Evolutionary conservation across 30 jellyfish, hydroid and myxozoan genomes (phyloP).

Genomic region (Turritopsis dohrnii): DNA sequence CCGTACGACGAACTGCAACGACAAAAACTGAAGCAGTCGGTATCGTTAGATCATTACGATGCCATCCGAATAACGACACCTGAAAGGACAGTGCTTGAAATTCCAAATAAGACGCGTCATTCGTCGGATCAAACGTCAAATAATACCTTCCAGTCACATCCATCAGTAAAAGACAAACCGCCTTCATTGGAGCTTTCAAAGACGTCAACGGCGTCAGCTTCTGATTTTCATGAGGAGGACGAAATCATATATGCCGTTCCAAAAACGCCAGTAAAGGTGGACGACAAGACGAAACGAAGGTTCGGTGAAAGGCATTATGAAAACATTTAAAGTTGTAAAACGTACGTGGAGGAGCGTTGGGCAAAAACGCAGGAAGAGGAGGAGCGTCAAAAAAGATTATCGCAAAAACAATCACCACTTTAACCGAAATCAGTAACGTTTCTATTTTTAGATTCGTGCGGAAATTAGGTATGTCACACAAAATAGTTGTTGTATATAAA

Average conservation of each 20-base stretch:
- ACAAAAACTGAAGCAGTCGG: neutral
- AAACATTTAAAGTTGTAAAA: neutral
- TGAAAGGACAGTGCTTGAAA: neutral
- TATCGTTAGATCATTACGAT: neutral
- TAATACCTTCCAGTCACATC: neutral
- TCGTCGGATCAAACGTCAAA: neutral
- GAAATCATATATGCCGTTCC: neutral
- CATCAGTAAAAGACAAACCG: too few relatives aligned
- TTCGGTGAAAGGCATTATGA: neutral
- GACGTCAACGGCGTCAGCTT: neutral
- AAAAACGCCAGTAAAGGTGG: neutral
- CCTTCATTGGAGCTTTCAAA: neutral
- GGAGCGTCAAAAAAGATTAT: neutral
- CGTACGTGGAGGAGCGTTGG: too few relatives aligned
- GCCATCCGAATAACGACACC: neutral
- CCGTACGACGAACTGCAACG: neutral
- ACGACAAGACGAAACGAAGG: neutral
- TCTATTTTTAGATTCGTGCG: neutral
- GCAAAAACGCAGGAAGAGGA: neutral
- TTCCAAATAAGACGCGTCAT: neutral
- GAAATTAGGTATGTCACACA: neutral
- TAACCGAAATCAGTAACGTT: neutral
- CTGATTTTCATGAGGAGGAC: neutral
- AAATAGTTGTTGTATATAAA: neutral
- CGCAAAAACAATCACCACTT: neutral